Percentiles rank a stretch among this genome's conserved stretches.
phyloP scores from a whole-genome alignment of 2,113 vertebrate species.

The Lepus europaeus region DNA sequence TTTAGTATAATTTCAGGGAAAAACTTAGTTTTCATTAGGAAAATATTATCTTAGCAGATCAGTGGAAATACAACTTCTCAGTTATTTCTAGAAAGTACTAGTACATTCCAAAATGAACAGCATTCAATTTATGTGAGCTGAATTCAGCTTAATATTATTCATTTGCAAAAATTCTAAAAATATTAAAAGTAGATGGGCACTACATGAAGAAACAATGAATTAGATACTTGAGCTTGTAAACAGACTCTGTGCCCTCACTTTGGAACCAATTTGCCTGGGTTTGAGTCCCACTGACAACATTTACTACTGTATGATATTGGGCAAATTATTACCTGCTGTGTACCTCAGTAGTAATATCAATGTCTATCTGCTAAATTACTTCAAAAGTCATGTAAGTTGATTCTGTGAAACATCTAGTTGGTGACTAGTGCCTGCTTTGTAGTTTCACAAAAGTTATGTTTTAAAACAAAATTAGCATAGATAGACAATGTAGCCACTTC shows the following conservation, averaged over 20 bases:
- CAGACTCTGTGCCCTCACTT: neutral
- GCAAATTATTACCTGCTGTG: neutral
- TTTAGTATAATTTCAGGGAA: neutral
- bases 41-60: neutral
- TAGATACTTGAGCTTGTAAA: too few relatives aligned
- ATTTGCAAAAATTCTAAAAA: constrained; percentile 50
- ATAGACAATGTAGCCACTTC: neutral
- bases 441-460: neutral
- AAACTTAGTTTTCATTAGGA: neutral
- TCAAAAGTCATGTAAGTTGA: neutral
- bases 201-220: neutral
- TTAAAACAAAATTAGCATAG: neutral
- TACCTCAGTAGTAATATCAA: neutral
- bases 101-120: neutral
- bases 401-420: neutral
- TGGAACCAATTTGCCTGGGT: neutral
- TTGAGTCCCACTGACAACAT: neutral
- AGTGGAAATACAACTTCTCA: neutral
- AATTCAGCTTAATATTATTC: constrained; percentile 25
- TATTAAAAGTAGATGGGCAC: neutral
- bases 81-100: neutral
- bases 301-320: neutral
- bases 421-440: neutral
- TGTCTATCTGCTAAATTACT: neutral
- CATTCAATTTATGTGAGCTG: neutral